Evolutionary conservation across 2,888 invertebrate genomes (phyloP), one percentile per base, ranked within the genome.

Genomic region (Agrochola lota): DNA sequence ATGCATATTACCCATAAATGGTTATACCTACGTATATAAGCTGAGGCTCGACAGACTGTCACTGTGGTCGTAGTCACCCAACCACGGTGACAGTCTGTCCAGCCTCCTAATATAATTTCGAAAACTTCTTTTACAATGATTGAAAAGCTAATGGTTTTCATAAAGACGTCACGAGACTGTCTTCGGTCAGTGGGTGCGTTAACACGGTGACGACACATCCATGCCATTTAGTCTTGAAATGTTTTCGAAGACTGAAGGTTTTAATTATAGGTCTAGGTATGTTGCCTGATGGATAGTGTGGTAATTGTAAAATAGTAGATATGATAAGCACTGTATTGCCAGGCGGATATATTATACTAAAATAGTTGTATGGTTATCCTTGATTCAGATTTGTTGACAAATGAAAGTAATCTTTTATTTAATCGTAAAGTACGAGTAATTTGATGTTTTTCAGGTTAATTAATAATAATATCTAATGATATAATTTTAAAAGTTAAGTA

Each of bases 131-230:
- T 49, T 43, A 26, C 30, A 40, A 81, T 62, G 26, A 30, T 49
- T 57, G 46, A 62, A 55, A 57, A 62, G 26, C n/a, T 57, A 79
- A 63, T 80, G 70, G 63, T 71, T 40, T 20, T 49, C 23, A 62
- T 57, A 49, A 69, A 49, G 63, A 57, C 80, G 66, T 62, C 77
- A 76, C 82, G 55, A 77, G 64, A 57, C 57, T 30, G 78, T 67
- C 71, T 46, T 78, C 75, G 84, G 84, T 70, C 70, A 77, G 73
- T 77, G 40, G 63, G 46, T 67, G 60, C 40, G 84, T 74, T 70
- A 57, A 46, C 66, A 40, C 57, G 49, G n/a, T 82, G 80, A 77
- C 57, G 49, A 43, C 77, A 68, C 2, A 26, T 55, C 9, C 30
- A 15, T 62, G 43, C 40, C n/a, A 63, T n/a, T 74, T 59, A 67